These are phyloP conservation scores for Palythoa grandiflora DNA, from an alignment of 92 coral and sea anemone genomes.

Conservation along the genomic window DNA sequence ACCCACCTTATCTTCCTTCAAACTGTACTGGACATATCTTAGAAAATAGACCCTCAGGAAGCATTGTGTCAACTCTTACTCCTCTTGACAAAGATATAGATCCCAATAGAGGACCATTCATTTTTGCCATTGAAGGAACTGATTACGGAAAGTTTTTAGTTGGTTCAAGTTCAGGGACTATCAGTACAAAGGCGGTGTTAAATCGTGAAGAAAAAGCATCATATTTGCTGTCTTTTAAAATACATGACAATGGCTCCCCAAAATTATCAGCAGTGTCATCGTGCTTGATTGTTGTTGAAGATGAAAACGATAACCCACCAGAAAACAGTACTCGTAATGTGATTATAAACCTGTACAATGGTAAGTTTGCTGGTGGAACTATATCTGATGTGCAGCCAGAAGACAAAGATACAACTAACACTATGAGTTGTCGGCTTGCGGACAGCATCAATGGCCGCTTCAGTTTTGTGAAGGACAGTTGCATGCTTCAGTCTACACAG, in stretches of 20 bases:
- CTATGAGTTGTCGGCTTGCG: slow-evolving; percentile 74
- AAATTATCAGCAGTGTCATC: slow-evolving; percentile 67
- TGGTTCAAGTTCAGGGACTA: slow-evolving; percentile 60
- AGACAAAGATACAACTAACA: slow-evolving; percentile 84
- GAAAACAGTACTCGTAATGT: slow-evolving; percentile 76
- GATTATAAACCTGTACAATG: slow-evolving; percentile 74
- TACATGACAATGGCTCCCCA: slow-evolving; percentile 83
- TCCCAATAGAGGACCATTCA: slow-evolving; percentile 91
- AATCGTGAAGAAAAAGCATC: slow-evolving; percentile 76
- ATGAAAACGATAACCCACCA: slow-evolving; percentile 92
- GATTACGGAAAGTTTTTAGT: slow-evolving; percentile 81
- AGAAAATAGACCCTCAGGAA: slow-evolving; percentile 80
- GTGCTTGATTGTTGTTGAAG: slow-evolving; percentile 78
- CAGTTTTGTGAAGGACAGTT: slow-evolving; percentile 78
- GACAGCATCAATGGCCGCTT: slow-evolving; percentile 62
- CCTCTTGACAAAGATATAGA: slow-evolving; percentile 82
- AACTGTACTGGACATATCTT: slow-evolving; percentile 73
- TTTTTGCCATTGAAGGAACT: slow-evolving; percentile 69
- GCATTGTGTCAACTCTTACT: slow-evolving; percentile 72
- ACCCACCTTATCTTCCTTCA: slow-evolving; percentile 79
- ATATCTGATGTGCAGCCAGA: slow-evolving; percentile 87
- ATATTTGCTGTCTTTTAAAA: slow-evolving; percentile 71
- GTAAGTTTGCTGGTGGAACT: slow-evolving; percentile 77
- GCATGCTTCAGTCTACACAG: slow-evolving; percentile 68
- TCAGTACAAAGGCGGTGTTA: slow-evolving; percentile 73